Percentiles rank a stretch among this genome's conserved stretches.
Conservation (phyloP, 2,797 vertebrate species). For the Benthosema pterotum region DNA sequence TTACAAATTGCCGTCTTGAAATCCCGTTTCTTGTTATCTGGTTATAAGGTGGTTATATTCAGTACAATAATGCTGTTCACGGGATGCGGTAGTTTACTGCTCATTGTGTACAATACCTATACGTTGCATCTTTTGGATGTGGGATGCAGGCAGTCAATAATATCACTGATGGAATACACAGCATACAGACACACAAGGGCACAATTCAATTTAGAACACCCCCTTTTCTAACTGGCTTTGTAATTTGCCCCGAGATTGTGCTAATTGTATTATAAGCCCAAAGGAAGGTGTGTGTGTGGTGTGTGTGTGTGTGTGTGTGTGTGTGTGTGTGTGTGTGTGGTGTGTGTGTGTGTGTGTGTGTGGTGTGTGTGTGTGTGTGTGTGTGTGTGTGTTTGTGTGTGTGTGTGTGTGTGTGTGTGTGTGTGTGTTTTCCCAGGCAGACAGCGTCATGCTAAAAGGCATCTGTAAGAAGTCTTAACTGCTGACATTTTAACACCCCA, state of each 20-base stretch:
- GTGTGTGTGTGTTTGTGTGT: constrained; percentile 8
- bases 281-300: constrained; percentile 37
- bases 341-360: constrained; percentile 3
- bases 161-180: too few species aligned
- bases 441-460: constrained; percentile 22
- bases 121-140: too few species aligned
- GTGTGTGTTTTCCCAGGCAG: neutral
- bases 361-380: constrained; percentile 4
- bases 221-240: constrained; percentile 34
- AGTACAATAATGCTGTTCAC: too few species aligned
- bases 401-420: constrained; percentile 2
- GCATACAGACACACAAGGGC: neutral
- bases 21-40: too few species aligned
- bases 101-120: too few species aligned
- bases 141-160: too few species aligned
- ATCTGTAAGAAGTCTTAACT: constrained; percentile 13
- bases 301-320: constrained; percentile 10
- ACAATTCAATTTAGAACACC: constrained; percentile 37
- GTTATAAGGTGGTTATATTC: too few species aligned
- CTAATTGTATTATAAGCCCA: constrained; percentile 37
- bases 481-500: constrained; percentile 19
- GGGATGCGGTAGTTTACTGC: too few species aligned
- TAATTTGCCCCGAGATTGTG: constrained; percentile 28
- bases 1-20: too few species aligned
- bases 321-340: constrained; percentile 14